Evolutionary conservation across 2,113 vertebrate species (phyloP), one percentile per base, ranked within the genome.

Genomic region (rabbit (Oryctolagus cuniculus)): DNA sequence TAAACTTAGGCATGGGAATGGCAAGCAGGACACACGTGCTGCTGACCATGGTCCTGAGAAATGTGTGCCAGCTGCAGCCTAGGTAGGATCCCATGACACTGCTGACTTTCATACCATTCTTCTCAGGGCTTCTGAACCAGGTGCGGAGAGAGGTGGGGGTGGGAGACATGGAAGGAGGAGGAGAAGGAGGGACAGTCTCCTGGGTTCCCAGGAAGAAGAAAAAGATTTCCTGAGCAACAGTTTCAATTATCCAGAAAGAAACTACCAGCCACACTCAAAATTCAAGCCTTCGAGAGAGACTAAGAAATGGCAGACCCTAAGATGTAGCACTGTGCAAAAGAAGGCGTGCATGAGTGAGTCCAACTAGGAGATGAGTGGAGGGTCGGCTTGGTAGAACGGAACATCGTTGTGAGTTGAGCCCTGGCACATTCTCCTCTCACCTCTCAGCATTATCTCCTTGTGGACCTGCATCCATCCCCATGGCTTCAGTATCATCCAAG

Each of bases 31-130:
- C 16, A 27, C 6, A 27, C 13, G 4, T 24, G 51, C 27, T 82
- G 73, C 91, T 96, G 93, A 91, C 91, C 83, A n/a, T 91, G 91
- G 78, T 94, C 69, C 95, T 94, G 89, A 96, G 86, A 87, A 95
- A 79, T 36, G n/a, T 10, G 86, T 86, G 78, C 69, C 85, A 84
- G 9, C 17, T 22, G 22, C 3, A 31, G 21, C 55, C 53, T 61
- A 27, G 12, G 19, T 51, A 13, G 25, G 55, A 72, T 1, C 10
- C 79, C 91, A 44, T 85, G 53, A 61, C 38, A 24, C 36, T 44
- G 29, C 0, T 36, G 19, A 85, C 21, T 49, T 69, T 86, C 36
- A 6, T 58, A 69, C 19, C 85, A 49, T 4, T 92, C 16, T 82
- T n/a, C 78, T 92, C 29, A 44, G n/a, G 34, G 55, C 21, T 80